A percentile compares a stretch with the other conserved stretches of the same genome.
Conservation (phyloP, 1,140 invertebrate species). For the Drosophila santomea region DNA sequence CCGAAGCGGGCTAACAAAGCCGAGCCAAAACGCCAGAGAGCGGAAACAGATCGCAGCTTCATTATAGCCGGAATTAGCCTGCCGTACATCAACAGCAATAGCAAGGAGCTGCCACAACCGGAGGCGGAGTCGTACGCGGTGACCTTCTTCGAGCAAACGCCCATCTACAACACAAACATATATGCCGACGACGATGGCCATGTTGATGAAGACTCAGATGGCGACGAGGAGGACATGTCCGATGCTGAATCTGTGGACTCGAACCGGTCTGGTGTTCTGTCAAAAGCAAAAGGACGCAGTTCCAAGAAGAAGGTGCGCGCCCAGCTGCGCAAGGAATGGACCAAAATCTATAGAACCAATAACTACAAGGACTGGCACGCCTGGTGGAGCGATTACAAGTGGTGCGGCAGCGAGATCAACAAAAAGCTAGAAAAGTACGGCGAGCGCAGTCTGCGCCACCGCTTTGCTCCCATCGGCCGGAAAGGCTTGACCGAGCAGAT, state of each 20-base stretch:
- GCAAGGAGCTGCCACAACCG: slow-evolving; percentile 26
- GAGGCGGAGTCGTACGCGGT: slow-evolving; percentile 54
- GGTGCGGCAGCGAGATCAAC: slow-evolving; percentile 54
- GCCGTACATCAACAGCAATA: slow-evolving; percentile 35
- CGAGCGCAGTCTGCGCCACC: slow-evolving; percentile 21
- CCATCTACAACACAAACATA: slow-evolving; percentile 48
- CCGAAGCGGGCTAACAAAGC: background rate
- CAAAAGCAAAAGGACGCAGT: background rate
- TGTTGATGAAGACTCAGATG: background rate
- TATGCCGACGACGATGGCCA: slow-evolving; percentile 12
- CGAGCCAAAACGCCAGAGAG: slow-evolving; percentile 18
- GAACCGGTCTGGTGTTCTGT: background rate
- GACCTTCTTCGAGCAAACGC: slow-evolving; percentile 59
- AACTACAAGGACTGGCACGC: slow-evolving; percentile 51
- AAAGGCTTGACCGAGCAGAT: background rate
- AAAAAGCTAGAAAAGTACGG: slow-evolving; percentile 28
- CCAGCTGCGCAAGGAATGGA: slow-evolving; percentile 24
- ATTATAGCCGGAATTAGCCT: slow-evolving; percentile 40
- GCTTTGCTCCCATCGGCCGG: slow-evolving; percentile 11
- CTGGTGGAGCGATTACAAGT: slow-evolving; percentile 64
- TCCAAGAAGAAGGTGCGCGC: background rate
- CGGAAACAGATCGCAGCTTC: slow-evolving; percentile 14
- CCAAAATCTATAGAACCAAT: slow-evolving; percentile 15
- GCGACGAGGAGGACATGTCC: slow-evolving; percentile 13
- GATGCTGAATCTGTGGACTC: slow-evolving; percentile 36